Conservation (phyloP, 2,888 invertebrate species). For the Hemicrepidius hirtus region DNA sequence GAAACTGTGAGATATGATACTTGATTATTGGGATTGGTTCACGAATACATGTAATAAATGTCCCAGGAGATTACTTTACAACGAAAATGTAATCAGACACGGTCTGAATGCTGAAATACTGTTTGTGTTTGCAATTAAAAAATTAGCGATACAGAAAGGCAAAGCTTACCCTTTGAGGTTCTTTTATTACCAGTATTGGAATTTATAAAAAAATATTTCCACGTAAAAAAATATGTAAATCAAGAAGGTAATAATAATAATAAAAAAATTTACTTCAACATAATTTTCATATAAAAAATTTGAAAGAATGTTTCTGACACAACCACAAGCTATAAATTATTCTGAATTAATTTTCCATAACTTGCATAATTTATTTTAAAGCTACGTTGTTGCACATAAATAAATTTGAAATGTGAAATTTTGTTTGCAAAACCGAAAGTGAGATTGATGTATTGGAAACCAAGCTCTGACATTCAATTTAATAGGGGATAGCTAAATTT, state of each 20-base stretch:
- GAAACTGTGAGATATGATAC: too few relatives aligned
- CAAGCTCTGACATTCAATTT: not conserved
- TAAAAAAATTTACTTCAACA: slow-evolving; percentile 2
- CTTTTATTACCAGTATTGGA: not conserved
- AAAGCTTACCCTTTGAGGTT: too few relatives aligned
- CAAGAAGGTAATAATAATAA: not conserved
- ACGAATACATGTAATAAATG: too few relatives aligned
- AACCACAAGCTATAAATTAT: not conserved
- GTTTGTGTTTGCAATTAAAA: too few relatives aligned
- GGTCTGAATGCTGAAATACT: too few relatives aligned
- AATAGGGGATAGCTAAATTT: slow-evolving; percentile 15
- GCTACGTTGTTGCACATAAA: slow-evolving; percentile 4
- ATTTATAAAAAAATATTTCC: not conserved
- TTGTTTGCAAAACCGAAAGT: not conserved
- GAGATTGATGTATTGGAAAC: not conserved
- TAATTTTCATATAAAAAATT: too few relatives aligned
- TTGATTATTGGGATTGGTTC: too few relatives aligned
- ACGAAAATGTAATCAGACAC: too few relatives aligned
- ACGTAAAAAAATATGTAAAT: too few relatives aligned
- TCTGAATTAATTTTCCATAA: slow-evolving; percentile 1
- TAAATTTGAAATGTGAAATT: not conserved
- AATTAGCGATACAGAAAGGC: too few relatives aligned
- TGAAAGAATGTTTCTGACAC: too few relatives aligned
- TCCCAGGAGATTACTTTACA: too few relatives aligned
- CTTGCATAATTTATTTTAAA: not conserved